Evolutionary conservation across 2,113 vertebrate genomes (phyloP), one percentile per base, ranked within the genome.

Genomic region (Hydropotes inermis): DNA sequence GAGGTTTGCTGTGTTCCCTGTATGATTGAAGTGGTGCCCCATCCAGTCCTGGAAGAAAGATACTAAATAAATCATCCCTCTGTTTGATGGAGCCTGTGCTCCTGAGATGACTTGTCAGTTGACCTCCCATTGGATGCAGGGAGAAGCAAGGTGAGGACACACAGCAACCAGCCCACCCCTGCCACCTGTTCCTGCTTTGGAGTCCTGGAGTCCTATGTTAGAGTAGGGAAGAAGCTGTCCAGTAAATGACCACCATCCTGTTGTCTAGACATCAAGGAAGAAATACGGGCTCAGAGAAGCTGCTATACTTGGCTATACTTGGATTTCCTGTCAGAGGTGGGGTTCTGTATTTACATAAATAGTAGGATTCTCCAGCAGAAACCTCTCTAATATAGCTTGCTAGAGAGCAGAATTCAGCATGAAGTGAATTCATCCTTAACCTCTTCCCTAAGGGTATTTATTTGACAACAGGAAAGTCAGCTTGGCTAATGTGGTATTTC

Each of bases 211-310:
- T 89, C 61, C 36, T 90, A 47, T 85, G 70, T 96, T 55, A 96
- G 95, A 92, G 92, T 47, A 96, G 55, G 52, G 83, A 98, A 97
- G 97, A 98, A 98, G 89, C 55, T 6, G 13, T 92, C 83, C 91
- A 98, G 25, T 97, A 95, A 98, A 97, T 95, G 58, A 50, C 79
- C 50, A 76, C 78, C 88, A 98, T 98, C 98, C 98, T 98, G 97
- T 97, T 98, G 97, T 97, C 98, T 98, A 98, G 97, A 98, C 95
- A 92, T 97, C 60, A 97, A 93, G 95, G 95, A 97, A 96, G 78
- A 92, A 95, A 95, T 74, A 58, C 19, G 33, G n/a, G 92, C 88
- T 92, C 39, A 79, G 89, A 89, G 87, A 96, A 94, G 82, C 85
- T 89, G 79, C 67, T 45, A 45, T 45, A 45, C 45, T 45, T 8